Conservation (phyloP, 2,113 vertebrate genomes). For the Machaerirhynchus nigripectus region DNA sequence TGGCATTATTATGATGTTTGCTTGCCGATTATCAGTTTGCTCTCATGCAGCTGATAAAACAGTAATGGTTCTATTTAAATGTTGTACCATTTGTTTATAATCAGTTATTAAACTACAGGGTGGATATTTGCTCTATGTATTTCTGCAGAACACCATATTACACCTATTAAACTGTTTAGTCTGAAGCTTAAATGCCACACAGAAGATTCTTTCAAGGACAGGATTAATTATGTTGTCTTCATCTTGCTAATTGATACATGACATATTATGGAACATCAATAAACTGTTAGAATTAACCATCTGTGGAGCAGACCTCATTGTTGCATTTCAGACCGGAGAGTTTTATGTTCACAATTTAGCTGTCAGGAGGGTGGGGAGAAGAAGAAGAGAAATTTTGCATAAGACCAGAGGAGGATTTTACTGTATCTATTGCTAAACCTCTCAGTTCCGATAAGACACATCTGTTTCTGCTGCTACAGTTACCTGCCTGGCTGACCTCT, state of each 20-base stretch:
- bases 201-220: background rate
- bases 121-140: background rate
- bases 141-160: background rate
- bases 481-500: background rate
- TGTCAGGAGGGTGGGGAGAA: background rate
- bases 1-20: background rate
- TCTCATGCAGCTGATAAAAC: background rate
- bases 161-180: background rate
- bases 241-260: background rate
- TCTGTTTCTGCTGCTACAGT: background rate
- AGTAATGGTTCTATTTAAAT: background rate
- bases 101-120: background rate
- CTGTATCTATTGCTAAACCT: background rate
- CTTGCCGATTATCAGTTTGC: background rate
- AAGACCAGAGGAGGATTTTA: background rate
- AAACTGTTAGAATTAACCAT: background rate
- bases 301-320: background rate
- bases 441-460: background rate
- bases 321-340: background rate
- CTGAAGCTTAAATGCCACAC: background rate
- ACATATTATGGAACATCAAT: background rate
- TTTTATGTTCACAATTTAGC: background rate
- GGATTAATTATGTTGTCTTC: background rate
- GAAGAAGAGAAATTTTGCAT: background rate
- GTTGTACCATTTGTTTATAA: background rate